Percentiles rank a stretch among this genome's conserved stretches.
phyloP scores from a whole-genome alignment of 2,797 vertebrate genomes.

The Microctenopoma steveboyesi region DNA sequence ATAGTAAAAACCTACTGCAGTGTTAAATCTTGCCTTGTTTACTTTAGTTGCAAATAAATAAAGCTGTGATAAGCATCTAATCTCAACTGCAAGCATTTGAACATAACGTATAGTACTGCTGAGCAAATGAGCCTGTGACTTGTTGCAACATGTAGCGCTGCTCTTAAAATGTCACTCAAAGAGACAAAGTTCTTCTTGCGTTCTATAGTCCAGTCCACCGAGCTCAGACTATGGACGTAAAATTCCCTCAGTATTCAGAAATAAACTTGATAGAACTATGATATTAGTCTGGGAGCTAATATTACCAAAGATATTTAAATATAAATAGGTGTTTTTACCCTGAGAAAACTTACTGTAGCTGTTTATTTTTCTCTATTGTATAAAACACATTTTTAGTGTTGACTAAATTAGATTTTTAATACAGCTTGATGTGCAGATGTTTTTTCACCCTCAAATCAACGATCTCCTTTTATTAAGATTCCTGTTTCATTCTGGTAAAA shows the following conservation, averaged over 20 bases:
- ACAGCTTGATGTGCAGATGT: no score
- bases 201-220: no score
- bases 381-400: no score
- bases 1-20: neutral
- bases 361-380: no score
- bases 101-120: no score
- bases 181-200: neutral
- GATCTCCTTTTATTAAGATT: neutral
- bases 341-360: no score
- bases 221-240: neutral
- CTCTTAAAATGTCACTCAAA: neutral
- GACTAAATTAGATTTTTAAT: no score
- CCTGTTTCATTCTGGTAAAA: neutral
- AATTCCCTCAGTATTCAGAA: no score
- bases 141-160: conserved; percentile 13
- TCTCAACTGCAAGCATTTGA: neutral
- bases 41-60: neutral
- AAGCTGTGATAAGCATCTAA: neutral
- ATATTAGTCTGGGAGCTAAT: neutral
- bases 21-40: neutral
- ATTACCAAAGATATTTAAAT: neutral
- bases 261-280: no score
- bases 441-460: neutral
- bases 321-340: no score
- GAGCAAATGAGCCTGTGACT: neutral